Percentiles rank a stretch among this genome's conserved stretches.
phyloP scores from a whole-genome alignment of 2,113 vertebrate genomes.

The Parus major region DNA sequence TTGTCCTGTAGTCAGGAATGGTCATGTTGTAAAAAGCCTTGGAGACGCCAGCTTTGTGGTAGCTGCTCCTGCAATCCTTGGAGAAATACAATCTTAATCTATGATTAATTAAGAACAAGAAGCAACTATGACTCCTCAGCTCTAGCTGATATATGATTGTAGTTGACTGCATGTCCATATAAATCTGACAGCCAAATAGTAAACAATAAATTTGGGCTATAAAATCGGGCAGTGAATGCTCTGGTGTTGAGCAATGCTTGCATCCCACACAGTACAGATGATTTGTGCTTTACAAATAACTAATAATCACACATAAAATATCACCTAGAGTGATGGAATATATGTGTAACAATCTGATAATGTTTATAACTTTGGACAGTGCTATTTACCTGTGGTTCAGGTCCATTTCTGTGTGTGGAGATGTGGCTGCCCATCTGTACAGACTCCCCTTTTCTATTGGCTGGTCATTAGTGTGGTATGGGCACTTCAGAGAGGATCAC shows the following conservation, averaged over 20 bases:
- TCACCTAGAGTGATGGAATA: rapidly evolving
- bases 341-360: neutral
- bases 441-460: neutral
- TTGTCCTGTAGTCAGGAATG: neutral
- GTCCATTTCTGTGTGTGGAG: neutral
- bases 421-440: neutral
- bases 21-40: neutral
- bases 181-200: neutral
- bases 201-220: neutral
- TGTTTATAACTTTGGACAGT: neutral
- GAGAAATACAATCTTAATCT: neutral
- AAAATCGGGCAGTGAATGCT: neutral
- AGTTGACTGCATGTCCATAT: neutral
- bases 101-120: neutral
- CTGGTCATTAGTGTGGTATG: neutral
- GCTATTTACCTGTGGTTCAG: neutral
- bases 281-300: neutral
- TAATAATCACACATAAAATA: neutral
- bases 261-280: neutral
- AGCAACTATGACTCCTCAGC: neutral
- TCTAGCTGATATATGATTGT: neutral
- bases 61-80: neutral
- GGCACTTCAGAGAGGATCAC: neutral
- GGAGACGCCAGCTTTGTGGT: neutral
- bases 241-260: neutral